Percentiles rank a stretch among this genome's conserved stretches.
Evolutionary conservation across 2,888 invertebrate species (phyloP).

Genomic region (Prosapia bicincta): DNA sequence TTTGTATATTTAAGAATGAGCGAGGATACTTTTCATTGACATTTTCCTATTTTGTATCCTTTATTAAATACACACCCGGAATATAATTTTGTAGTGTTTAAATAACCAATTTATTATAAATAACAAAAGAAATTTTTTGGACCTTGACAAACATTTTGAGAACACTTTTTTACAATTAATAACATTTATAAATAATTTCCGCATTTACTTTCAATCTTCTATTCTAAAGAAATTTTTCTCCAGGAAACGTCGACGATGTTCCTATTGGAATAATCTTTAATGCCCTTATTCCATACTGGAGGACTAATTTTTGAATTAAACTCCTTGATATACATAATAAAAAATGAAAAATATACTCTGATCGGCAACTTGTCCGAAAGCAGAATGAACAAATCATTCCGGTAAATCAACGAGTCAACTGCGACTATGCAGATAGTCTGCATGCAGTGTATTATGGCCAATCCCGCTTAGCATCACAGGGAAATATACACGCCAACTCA

Average conservation of each 20-base stretch:
- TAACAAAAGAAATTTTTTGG: too few species aligned
- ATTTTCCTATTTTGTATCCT: neutral
- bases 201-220: constrained; percentile 4
- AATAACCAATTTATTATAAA: too few species aligned
- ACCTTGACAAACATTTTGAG: too few species aligned
- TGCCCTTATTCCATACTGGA: constrained; percentile 11
- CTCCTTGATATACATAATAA: too few species aligned
- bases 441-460: neutral
- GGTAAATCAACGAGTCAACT: constrained; percentile 10
- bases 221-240: constrained; percentile 2
- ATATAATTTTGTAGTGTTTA: neutral
- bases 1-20: neutral
- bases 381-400: too few species aligned
- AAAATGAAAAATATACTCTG: neutral
- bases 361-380: neutral
- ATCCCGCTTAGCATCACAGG: neutral
- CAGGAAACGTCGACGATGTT: constrained; percentile 9
- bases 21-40: neutral
- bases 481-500: neutral
- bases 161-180: too few species aligned
- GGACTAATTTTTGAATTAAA: neutral
- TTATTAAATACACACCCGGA: neutral
- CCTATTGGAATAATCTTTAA: constrained; percentile 12
- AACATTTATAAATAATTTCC: neutral
- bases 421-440: neutral